Evolutionary conservation across 2,888 invertebrate species (phyloP).

Genomic region (Hydroisotoma schaefferi): DNA sequence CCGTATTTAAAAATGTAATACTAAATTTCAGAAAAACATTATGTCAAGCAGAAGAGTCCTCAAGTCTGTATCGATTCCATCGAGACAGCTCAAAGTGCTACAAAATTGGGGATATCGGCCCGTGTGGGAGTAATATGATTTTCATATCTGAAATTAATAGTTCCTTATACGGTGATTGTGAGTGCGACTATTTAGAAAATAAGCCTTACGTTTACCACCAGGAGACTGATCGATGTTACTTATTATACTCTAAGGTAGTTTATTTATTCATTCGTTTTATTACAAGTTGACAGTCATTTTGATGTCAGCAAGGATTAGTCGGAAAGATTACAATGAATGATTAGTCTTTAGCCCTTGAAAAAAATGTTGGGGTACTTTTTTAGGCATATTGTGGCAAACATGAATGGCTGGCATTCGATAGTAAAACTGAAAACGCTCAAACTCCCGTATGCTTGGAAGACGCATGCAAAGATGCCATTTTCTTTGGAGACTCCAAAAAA

Average conservation of each 20-base stretch:
- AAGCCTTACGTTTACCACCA: constrained; percentile 20
- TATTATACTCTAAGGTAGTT: constrained; percentile 19
- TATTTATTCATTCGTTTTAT: too few relatives aligned
- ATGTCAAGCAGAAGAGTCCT: constrained; percentile 3
- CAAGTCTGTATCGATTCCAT: constrained; percentile 19
- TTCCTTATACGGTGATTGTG: constrained; percentile 22
- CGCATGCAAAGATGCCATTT: neutral
- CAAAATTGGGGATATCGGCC: constrained; percentile 10
- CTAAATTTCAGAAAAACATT: constrained; percentile 2
- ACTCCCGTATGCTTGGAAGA: neutral
- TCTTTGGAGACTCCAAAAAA: neutral
- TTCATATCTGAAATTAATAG: constrained; percentile 15
- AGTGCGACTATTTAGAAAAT: constrained; percentile 16
- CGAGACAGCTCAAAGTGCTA: constrained; percentile 20
- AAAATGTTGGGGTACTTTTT: too few relatives aligned
- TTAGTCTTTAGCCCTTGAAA: too few relatives aligned
- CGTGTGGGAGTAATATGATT: constrained; percentile 28
- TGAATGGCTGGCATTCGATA: constrained; percentile 5
- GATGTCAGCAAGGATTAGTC: too few relatives aligned
- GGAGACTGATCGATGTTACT: constrained; percentile 20
- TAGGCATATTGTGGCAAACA: constrained; percentile 3
- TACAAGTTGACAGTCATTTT: too few relatives aligned
- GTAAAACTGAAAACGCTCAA: too few relatives aligned
- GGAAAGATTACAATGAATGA: too few relatives aligned
- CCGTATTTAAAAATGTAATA: neutral